phyloP scores from a whole-genome alignment of 2,113 vertebrate genomes.

The Perognathus longimembris region DNA sequence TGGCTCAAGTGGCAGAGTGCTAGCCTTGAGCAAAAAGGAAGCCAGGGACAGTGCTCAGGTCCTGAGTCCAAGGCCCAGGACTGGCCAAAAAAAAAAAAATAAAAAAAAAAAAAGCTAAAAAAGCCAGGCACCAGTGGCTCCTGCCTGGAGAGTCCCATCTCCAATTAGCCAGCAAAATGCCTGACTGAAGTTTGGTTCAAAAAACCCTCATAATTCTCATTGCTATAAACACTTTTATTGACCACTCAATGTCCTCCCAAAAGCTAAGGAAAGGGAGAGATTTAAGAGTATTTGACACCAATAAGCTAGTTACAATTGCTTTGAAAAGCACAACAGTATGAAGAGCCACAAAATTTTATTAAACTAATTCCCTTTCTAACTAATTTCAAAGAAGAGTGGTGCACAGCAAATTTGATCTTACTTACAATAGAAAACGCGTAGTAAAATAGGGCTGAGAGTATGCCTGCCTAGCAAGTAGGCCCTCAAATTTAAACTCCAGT shows the following conservation, averaged over 20 bases:
- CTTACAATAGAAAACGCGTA: background rate
- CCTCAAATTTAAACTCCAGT: too few species aligned
- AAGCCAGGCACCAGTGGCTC: too few species aligned
- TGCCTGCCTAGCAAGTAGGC: too few species aligned
- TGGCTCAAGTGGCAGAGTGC: too few species aligned
- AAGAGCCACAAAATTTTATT: slow-evolving; percentile 5
- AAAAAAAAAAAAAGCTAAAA: too few species aligned
- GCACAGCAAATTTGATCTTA: background rate
- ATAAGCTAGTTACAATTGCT: background rate
- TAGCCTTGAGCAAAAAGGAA: too few species aligned
- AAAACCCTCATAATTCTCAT: background rate
- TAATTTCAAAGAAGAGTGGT: slow-evolving; percentile 10
- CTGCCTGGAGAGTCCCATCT: too few species aligned
- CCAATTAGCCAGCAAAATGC: too few species aligned
- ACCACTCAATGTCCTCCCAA: background rate
- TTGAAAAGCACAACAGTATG: slow-evolving; percentile 6
- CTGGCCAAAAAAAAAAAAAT: background rate
- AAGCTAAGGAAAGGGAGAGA: background rate
- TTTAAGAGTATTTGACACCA: background rate
- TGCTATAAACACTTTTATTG: background rate
- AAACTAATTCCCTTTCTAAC: slow-evolving; percentile 14
- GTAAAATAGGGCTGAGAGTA: too few species aligned
- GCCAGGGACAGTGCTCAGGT: too few species aligned
- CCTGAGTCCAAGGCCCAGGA: too few species aligned
- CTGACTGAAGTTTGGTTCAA: background rate